Evolutionary conservation across 1,140 invertebrate genomes (phyloP).

Genomic region (Centruroides vittatus): DNA sequence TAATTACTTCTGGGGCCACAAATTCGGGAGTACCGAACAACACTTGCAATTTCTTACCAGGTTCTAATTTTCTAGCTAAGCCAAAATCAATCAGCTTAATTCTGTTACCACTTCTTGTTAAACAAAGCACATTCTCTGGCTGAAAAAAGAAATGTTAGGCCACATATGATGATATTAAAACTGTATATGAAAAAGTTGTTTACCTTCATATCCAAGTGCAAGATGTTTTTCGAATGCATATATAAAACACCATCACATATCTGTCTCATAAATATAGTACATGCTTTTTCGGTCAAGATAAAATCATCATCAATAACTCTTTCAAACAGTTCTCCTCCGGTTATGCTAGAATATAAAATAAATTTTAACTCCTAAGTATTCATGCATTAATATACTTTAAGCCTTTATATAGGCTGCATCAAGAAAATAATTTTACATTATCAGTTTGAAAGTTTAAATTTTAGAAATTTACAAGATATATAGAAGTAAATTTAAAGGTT

Average conservation of each 20-base stretch:
- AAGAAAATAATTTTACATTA: no score
- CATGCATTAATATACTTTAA: no score
- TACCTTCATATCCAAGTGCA: conserved; percentile 63
- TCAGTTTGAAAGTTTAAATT: no score
- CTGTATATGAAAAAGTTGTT: background rate
- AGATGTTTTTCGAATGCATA: conserved; percentile 93
- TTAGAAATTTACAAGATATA: no score
- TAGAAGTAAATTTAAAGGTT: no score
- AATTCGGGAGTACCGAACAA: conserved; percentile 97
- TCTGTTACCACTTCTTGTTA: conserved; percentile 84
- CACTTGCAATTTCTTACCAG: conserved; percentile 60
- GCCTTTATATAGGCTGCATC: no score
- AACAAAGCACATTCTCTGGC: conserved; percentile 93
- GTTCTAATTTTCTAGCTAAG: conserved; percentile 79
- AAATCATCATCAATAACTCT: conserved; percentile 97
- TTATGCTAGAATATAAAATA: conserved; percentile 47
- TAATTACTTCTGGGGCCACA: conserved; percentile 95
- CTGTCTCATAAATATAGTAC: conserved; percentile 89
- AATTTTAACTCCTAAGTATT: no score
- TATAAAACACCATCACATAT: conserved; percentile 94
- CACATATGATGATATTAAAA: no score
- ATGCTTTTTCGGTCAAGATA: conserved; percentile 84
- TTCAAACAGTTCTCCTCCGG: conserved; percentile 95
- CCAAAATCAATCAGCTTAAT: conserved; percentile 99
- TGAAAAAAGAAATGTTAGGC: conserved; percentile 33